Conservation (phyloP, 2,797 vertebrate genomes). For the Spinus pinus region DNA sequence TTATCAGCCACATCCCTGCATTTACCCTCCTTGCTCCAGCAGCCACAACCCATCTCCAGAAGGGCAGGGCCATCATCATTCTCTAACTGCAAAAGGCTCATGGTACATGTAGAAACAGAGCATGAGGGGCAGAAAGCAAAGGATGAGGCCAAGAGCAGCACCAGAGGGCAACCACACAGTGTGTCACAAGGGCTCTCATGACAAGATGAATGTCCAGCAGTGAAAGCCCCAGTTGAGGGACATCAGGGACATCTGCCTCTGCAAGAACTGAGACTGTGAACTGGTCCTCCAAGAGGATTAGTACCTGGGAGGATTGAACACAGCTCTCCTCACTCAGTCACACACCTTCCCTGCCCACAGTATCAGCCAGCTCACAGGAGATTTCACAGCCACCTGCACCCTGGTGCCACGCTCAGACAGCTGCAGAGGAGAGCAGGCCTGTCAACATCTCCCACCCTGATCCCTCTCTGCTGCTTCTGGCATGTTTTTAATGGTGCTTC, state of each 20-base stretch:
- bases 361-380: background rate
- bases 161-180: rapidly evolving
- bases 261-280: background rate
- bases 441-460: background rate
- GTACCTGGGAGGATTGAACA: background rate
- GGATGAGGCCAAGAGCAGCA: background rate
- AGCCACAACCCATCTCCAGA: background rate
- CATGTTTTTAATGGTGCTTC: background rate
- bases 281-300: background rate
- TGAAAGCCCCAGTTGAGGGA: background rate
- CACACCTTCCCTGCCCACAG: rapidly evolving
- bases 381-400: background rate
- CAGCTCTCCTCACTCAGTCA: rapidly evolving
- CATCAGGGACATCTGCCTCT: background rate
- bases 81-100: background rate
- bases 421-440: slow-evolving; percentile 9
- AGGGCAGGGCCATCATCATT: background rate
- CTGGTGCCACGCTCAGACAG: rapidly evolving
- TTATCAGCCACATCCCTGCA: background rate
- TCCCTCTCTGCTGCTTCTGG: background rate
- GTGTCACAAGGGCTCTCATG: background rate
- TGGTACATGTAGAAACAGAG: background rate
- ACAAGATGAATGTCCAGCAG: background rate
- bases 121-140: background rate
- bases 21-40: background rate